Percentiles rank a stretch among this genome's conserved stretches.
phyloP scores from a whole-genome alignment of 2,113 vertebrate genomes.

The Andinoacara biseriatus region DNA sequence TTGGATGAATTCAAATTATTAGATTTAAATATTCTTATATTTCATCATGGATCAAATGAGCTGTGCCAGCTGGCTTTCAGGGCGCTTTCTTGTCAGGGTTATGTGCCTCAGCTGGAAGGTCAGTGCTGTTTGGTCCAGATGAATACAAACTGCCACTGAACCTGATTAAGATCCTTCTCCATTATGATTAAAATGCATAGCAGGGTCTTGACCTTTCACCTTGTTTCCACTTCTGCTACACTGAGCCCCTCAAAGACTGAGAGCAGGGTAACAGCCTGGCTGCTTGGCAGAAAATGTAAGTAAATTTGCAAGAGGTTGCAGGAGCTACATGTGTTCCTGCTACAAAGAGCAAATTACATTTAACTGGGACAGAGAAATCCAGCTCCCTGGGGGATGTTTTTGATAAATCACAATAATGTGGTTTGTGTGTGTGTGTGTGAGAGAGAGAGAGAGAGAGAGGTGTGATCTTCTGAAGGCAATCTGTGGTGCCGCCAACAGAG shows the following conservation, averaged over 20 bases:
- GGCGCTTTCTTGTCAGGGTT: constrained; percentile 43
- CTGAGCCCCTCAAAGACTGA: constrained; percentile 21
- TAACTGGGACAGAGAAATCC: constrained; percentile 12
- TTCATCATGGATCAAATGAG: background rate
- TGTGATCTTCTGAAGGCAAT: constrained; percentile 16
- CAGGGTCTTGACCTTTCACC: constrained; percentile 59
- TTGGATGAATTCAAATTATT: background rate
- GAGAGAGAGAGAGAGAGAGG: background rate
- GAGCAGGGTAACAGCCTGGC: background rate
- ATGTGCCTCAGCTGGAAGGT: constrained; percentile 65
- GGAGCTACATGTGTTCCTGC: background rate
- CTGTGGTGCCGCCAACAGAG: constrained; percentile 12
- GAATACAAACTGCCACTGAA: constrained; percentile 59
- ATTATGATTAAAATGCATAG: constrained; percentile 67
- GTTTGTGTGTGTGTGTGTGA: background rate
- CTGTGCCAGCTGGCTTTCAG: constrained; percentile 50
- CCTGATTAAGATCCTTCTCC: constrained; percentile 51
- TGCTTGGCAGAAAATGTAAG: constrained; percentile 27
- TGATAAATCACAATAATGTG: constrained; percentile 1
- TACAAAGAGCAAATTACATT: constrained; percentile 34
- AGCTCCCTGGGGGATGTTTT: constrained; percentile 29
- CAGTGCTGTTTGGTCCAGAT: constrained; percentile 24
- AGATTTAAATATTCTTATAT: background rate
- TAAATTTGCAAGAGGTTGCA: background rate
- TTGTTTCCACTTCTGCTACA: constrained; percentile 20